Evolutionary conservation across 1,140 invertebrate species (phyloP), one percentile per base, ranked within the genome.

Genomic region (Bradynema listronoti): DNA sequence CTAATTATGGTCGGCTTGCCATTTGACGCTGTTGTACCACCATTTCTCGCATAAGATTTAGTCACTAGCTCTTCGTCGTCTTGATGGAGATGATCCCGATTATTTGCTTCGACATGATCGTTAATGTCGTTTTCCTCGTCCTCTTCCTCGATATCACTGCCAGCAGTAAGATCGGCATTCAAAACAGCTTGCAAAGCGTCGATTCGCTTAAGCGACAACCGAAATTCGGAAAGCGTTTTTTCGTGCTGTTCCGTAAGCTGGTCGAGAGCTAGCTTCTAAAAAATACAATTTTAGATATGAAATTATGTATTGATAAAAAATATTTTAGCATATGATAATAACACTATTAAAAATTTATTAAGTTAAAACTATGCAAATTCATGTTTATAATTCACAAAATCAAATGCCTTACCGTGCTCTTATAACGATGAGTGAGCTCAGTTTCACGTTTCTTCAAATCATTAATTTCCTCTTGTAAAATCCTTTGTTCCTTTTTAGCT

Each of bases 61-160:
- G n/a, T n/a, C n/a, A n/a, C n/a, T n/a, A n/a, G n/a, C n/a, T n/a
- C n/a, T n/a, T n/a, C n/a, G n/a, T n/a, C n/a, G n/a, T n/a, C n/a
- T n/a, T n/a, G n/a, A n/a, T n/a, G n/a, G n/a, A n/a, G n/a, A n/a
- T n/a, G n/a, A n/a, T n/a, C n/a, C n/a, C n/a, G n/a, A n/a, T n/a
- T n/a, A n/a, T n/a, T n/a, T n/a, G n/a, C n/a, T n/a, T n/a, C n/a
- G n/a, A n/a, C n/a, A n/a, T n/a, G n/a, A n/a, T 50, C 47, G 5
- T 50, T 32, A n/a, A 19, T 19, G 16, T 55, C 14, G 27, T 55
- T 24, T 4, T 43, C 22, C n/a, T 55, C 52, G 27, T 55, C 52
- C n/a, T 55, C 52, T 45, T 55, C 52, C 32, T 55, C 52, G n/a
- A 55, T 55, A 25, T 55, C 52, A n/a, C 33, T 49, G 52, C 52